Base-by-base conservation (phyloP, 2,797 vertebrate genomes). In the Eulemur mongoz region DNA sequence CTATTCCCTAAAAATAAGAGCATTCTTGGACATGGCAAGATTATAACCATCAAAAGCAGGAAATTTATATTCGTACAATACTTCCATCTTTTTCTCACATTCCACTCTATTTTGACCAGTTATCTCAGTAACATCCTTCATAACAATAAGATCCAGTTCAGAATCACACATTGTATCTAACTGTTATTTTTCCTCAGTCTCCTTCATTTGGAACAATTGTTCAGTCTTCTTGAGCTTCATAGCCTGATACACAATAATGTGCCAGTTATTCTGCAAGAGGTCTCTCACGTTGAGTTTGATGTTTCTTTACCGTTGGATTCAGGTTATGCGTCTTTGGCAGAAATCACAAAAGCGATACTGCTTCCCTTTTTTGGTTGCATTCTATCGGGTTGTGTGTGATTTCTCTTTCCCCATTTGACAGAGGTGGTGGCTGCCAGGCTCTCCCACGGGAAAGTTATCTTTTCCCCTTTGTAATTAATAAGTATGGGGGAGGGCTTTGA, bases 251-350 rank as follows among this genome's bases (percentile, higher is more conserved):
- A 61, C 3, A 27, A 10, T 13, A 4, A 48, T 0, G n/a, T 20
- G 45, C 38, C 38, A 18, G 67, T 30, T 32, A 40, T 11, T 54
- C 69, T 17, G 6, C 9, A 59, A 30, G 50, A 69, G 18, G 2
- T 10, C 15, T 83, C 61, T 82, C 52, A 23, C 1, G 25, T 9
- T 30, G 45, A 15, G 38, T 27, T 11, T 30, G 43, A 1, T 8
- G 22, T 43, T 10, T 70, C 35, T n/a, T 54, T 1, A 0, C 0
- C 2, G 54, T 1, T 11, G 69, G 14, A 70, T 38, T 43, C 54
- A n/a, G 35, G 72, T 30, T 10, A 15, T 0, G 17, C 0, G 0
- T 10, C n/a, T 30, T 18, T 32, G 54, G 63, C 35, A 30, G 65
- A 59, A n/a, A n/a, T 43, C 48, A n/a, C 52, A 54, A 14, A 18